A percentile compares a stretch with the other conserved stretches of the same genome.
Evolutionary conservation across 2,888 invertebrate species (phyloP).

Genomic region (Helleia helle): DNA sequence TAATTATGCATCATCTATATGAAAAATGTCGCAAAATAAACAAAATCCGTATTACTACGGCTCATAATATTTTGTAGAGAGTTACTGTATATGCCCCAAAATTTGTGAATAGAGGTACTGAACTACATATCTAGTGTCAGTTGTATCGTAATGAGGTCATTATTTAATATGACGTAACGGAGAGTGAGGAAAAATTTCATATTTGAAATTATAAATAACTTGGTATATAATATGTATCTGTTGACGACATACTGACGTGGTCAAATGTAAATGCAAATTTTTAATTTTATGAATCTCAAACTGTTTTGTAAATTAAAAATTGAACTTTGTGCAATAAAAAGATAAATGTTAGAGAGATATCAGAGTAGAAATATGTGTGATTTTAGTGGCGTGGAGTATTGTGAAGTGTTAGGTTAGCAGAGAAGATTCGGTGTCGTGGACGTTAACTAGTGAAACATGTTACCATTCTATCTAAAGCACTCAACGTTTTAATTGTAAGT

Average conservation of each 20-base stretch:
- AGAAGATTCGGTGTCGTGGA: neutral
- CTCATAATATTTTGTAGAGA: neutral
- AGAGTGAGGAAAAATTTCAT: no score
- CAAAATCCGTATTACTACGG: neutral
- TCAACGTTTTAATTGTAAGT: slow-evolving; percentile 53
- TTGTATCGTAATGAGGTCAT: no score
- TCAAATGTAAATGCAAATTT: slow-evolving; percentile 14
- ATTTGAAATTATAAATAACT: no score
- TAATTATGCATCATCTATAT: no score
- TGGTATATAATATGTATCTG: no score
- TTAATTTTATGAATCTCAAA: slow-evolving; percentile 31
- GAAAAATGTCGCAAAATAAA: neutral
- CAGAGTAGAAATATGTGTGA: slow-evolving; percentile 23
- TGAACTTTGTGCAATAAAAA: slow-evolving; percentile 28
- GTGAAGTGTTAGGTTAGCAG: slow-evolving; percentile 11
- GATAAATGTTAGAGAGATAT: slow-evolving; percentile 15
- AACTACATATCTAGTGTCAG: neutral
- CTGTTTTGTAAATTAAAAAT: slow-evolving; percentile 25
- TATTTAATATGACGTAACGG: no score
- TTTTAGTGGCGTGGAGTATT: slow-evolving; percentile 16
- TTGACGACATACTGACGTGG: neutral
- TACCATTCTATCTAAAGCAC: slow-evolving; percentile 67
- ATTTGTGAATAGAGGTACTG: neutral
- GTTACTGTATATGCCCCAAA: neutral
- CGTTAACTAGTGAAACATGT: slow-evolving; percentile 56